phyloP scores from a whole-genome alignment of 37 sponge, comb jelly and placozoan species.

The Diacarnus erythraeanus region DNA sequence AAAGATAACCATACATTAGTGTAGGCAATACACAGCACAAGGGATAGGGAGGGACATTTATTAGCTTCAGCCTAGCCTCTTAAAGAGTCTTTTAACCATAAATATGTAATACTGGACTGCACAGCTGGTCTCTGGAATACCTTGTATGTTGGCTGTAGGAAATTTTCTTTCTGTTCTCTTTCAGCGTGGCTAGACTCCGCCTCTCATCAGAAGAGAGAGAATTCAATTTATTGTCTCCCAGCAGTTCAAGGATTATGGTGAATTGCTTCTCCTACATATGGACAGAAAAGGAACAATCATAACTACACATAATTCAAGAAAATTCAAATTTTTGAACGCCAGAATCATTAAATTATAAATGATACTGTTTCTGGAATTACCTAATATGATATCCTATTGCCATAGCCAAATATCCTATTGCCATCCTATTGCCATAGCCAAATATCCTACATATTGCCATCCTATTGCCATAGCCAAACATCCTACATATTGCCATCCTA shows the following conservation, averaged over 20 bases:
- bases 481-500: no score
- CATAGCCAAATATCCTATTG: no score
- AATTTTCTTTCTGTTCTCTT: conserved; percentile 10
- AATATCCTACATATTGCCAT: no score
- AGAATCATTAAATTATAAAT: no score
- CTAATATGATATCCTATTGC: no score
- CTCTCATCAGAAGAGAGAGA: conserved; percentile 71
- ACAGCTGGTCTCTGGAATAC: no score
- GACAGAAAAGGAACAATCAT: not conserved
- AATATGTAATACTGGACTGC: no score
- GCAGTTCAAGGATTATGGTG: conserved; percentile 72
- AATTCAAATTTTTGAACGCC: not conserved
- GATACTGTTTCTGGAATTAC: no score
- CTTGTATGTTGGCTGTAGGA: not conserved
- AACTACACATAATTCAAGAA: not conserved
- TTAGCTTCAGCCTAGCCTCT: not conserved
- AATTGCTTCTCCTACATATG: conserved; percentile 65
- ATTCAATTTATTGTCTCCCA: conserved; percentile 65
- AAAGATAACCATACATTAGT: not conserved
- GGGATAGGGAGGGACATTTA: not conserved
- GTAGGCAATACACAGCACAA: no score
- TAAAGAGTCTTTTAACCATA: not conserved
- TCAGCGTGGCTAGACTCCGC: conserved; percentile 58
- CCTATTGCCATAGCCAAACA: no score
- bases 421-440: no score